Conservation (phyloP, 2,113 vertebrate genomes). For the Nanger granti region DNA sequence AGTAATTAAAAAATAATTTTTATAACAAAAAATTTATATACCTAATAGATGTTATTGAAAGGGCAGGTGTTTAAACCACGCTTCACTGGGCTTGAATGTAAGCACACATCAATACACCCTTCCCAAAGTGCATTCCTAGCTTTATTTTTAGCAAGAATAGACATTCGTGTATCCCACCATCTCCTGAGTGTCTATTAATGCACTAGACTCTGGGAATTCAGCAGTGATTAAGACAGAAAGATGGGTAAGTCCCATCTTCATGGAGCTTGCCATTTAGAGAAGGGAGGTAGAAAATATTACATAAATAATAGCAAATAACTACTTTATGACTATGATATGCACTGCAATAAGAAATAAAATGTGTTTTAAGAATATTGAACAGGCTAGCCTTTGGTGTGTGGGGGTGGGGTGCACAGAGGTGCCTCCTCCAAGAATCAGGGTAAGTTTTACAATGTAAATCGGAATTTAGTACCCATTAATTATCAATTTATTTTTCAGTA, state of each 20-base stretch:
- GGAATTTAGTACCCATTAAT: background rate
- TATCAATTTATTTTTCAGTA: slow-evolving; percentile 28
- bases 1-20: background rate
- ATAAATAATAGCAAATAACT: background rate
- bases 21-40: background rate
- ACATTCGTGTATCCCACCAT: fast-evolving
- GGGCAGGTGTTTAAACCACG: background rate
- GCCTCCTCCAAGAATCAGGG: background rate
- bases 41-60: background rate
- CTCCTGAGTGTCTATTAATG: background rate
- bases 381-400: background rate
- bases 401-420: background rate
- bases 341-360: background rate
- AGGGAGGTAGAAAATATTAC: background rate
- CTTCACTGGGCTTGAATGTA: background rate
- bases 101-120: background rate
- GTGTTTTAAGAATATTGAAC: background rate
- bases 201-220: background rate
- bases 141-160: background rate
- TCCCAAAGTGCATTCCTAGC: background rate
- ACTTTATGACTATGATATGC: background rate
- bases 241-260: background rate
- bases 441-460: background rate
- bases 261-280: background rate
- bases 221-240: background rate